Evolutionary conservation across 2,797 vertebrate genomes (phyloP).

Genomic region (Amblyraja radiata): DNA sequence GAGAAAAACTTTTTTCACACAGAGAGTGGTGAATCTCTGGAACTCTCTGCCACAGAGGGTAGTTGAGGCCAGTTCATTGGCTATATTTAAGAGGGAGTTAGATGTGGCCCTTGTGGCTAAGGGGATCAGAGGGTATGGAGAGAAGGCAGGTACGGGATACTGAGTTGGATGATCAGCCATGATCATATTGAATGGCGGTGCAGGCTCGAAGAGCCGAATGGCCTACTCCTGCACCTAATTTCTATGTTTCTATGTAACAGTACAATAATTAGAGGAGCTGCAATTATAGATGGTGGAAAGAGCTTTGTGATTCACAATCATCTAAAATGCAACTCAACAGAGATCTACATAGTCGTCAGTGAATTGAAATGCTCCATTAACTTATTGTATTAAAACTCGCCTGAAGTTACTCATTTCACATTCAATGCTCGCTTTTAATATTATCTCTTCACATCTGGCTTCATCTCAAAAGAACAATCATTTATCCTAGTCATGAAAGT

Average conservation of each 20-base stretch:
- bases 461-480: not conserved
- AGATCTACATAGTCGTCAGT: not conserved
- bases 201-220: too few relatives aligned
- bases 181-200: too few relatives aligned
- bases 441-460: not conserved
- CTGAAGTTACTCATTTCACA: conserved; percentile 18
- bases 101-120: too few relatives aligned
- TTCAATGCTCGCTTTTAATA: conserved; percentile 10
- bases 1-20: too few relatives aligned
- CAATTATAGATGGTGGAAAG: conserved; percentile 40
- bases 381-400: conserved; percentile 16
- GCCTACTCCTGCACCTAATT: too few relatives aligned
- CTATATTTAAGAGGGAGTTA: too few relatives aligned
- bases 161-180: too few relatives aligned
- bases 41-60: too few relatives aligned
- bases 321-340: conserved; percentile 30
- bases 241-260: not conserved
- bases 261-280: conserved; percentile 47
- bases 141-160: too few relatives aligned
- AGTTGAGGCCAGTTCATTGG: too few relatives aligned
- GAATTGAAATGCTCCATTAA: conserved; percentile 4
- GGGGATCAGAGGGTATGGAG: too few relatives aligned
- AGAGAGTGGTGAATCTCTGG: too few relatives aligned
- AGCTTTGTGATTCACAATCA: conserved; percentile 21
- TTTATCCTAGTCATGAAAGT: not conserved